phyloP scores from a whole-genome alignment of 1,140 invertebrate genomes.

The Episyrphus balteatus region DNA sequence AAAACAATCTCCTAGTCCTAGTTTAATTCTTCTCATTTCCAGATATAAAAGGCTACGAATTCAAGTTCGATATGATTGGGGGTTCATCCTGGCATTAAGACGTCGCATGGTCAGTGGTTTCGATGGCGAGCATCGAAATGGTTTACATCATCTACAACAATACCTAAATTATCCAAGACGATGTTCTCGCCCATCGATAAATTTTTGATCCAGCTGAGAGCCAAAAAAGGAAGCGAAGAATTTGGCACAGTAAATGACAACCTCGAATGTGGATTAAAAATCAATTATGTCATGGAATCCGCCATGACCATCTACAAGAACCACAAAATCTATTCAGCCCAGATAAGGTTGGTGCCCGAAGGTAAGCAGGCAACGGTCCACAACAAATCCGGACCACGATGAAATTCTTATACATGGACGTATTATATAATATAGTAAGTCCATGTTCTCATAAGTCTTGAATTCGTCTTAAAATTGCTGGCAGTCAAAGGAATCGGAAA shows the following conservation, averaged over 20 bases:
- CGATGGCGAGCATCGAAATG: slow-evolving; percentile 98
- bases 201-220: slow-evolving; percentile 90
- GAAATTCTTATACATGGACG: no score
- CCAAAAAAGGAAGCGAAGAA: slow-evolving; percentile 55
- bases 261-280: slow-evolving; percentile 79
- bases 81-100: slow-evolving; percentile 71
- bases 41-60: slow-evolving; percentile 54
- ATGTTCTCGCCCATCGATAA: slow-evolving; percentile 87
- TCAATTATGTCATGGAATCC: slow-evolving; percentile 69
- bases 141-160: slow-evolving; percentile 92
- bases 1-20: not conserved
- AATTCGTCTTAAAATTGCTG: slow-evolving; percentile 74
- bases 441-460: slow-evolving; percentile 92
- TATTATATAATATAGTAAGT: no score
- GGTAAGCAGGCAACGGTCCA: slow-evolving; percentile 72
- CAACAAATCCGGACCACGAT: slow-evolving; percentile 66
- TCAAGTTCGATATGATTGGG: slow-evolving; percentile 95
- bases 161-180: slow-evolving; percentile 93
- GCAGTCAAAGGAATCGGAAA: slow-evolving; percentile 92
- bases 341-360: slow-evolving; percentile 88
- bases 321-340: slow-evolving; percentile 76
- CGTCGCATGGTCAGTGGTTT: slow-evolving; percentile 89
- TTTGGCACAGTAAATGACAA: slow-evolving; percentile 78
- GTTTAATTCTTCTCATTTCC: not conserved
- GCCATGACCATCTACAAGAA: slow-evolving; percentile 78